Base-by-base conservation (phyloP, 2,113 vertebrate species). In the Ophthalmotilapia sp. region DNA sequence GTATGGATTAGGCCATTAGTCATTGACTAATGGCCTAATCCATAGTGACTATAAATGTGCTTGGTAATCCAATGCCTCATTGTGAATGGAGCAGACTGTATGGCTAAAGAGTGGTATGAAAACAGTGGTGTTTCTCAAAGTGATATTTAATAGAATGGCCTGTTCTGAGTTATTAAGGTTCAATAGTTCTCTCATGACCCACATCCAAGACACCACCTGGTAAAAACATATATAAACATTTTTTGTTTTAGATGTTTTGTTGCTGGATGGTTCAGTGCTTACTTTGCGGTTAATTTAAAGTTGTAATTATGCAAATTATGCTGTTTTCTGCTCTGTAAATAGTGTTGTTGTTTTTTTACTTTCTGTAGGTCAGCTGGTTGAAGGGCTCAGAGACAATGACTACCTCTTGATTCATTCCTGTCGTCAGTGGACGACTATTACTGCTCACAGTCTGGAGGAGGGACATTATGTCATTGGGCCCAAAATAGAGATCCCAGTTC, bases 391-490 rank as follows among this genome's bases (percentile, higher is more conserved):
- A 93, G 99, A 99, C 89, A 97, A 97, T 2, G 99, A 99, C 95
- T 98, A 97, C 95, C 97, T 99, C 96, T 97, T 99, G 95, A 96
- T 99, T 92, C 99, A 99, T 95, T 99, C 99, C 0, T 99, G 98
- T 84, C 98, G 98, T 33, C 99, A 99, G 94, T 99, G 99, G 99
- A 99, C 99, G 31, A 99, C 99, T 51, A 98, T 99, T 87, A 99
- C 98, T 86, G 99, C 99, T 92, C 99, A 99, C 92, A 99, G 98
- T 94, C 96, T 99, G 90, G 99, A 99, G 93, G 99, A 99, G 89
- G 99, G 99, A 79, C 98, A 99, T 95, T 99, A 99, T 51, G 99
- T 99, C 95, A 99, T 99, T 65, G 99, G 99, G 88, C 99, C 99
- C 81, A 99, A 99, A 97, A 99, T 99, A 94, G 98, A 99, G 96